These are phyloP conservation scores for Orientallactaga sibirica DNA, from an alignment of 2,797 vertebrate species.

Conservation along the genomic window DNA sequence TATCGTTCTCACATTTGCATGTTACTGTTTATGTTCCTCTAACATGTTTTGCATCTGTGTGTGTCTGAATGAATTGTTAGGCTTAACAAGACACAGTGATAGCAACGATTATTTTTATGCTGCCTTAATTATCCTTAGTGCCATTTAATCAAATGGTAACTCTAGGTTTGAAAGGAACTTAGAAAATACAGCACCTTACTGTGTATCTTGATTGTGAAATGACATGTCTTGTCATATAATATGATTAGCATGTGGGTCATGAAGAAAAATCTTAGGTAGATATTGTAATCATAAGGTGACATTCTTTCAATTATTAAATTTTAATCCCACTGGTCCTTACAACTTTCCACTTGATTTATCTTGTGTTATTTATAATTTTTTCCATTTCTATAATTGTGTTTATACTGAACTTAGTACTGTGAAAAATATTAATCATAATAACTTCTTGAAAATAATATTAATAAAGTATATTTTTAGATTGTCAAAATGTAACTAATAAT, in stretches of 20 bases:
- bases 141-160: background rate
- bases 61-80: background rate
- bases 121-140: background rate
- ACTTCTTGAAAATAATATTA: conserved; percentile 76
- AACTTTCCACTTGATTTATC: conserved; percentile 42
- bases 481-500: conserved; percentile 78
- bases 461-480: conserved; percentile 77
- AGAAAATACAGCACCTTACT: background rate
- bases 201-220: background rate
- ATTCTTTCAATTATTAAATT: conserved; percentile 36
- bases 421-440: conserved; percentile 80
- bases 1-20: background rate
- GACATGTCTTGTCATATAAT: background rate
- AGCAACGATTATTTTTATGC: conserved; percentile 3
- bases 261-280: background rate
- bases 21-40: background rate
- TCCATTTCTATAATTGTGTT: background rate
- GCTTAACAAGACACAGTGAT: background rate
- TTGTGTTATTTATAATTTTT: background rate
- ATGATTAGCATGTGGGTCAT: background rate
- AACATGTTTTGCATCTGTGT: background rate
- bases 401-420: conserved; percentile 75
- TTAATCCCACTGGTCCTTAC: conserved; percentile 36
- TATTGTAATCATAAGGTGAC: background rate
- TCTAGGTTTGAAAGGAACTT: background rate